Conservation (phyloP, 92 coral and sea anemone genomes). For the Bergia sp. region DNA sequence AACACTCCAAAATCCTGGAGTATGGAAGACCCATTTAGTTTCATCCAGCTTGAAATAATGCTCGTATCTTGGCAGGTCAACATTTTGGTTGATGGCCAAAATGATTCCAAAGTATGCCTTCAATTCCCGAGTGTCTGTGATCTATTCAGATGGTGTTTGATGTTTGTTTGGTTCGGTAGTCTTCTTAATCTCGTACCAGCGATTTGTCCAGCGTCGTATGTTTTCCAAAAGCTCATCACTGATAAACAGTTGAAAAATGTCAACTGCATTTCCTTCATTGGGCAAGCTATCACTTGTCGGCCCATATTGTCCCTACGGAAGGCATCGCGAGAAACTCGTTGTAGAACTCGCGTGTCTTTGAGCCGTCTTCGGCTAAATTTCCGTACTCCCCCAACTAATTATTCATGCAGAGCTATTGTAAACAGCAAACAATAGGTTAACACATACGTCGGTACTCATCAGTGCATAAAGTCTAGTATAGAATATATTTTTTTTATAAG, state of each 20-base stretch:
- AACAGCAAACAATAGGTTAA: no score
- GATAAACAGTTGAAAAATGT: slow-evolving; percentile 34
- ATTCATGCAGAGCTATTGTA: no score
- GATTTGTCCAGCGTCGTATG: slow-evolving; percentile 35
- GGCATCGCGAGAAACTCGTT: neutral
- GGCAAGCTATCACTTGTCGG: neutral
- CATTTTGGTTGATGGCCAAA: neutral
- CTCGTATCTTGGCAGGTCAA: neutral
- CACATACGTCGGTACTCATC: no score
- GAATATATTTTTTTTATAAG: no score
- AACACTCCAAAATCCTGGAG: neutral
- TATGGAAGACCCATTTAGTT: neutral
- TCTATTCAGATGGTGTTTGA: neutral
- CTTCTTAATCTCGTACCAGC: slow-evolving; percentile 31
- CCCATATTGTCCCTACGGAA: neutral
- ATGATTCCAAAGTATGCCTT: neutral
- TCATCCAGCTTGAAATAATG: neutral
- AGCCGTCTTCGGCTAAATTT: neutral
- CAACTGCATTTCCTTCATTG: slow-evolving; percentile 14
- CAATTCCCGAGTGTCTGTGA: neutral
- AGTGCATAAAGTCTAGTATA: no score
- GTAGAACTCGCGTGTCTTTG: neutral
- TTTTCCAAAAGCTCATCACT: slow-evolving; percentile 41
- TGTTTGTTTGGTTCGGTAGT: neutral
- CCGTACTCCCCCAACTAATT: no score